Evolutionary conservation across 2,797 vertebrate genomes (phyloP).

Genomic region (Sebastolobus altivelis): DNA sequence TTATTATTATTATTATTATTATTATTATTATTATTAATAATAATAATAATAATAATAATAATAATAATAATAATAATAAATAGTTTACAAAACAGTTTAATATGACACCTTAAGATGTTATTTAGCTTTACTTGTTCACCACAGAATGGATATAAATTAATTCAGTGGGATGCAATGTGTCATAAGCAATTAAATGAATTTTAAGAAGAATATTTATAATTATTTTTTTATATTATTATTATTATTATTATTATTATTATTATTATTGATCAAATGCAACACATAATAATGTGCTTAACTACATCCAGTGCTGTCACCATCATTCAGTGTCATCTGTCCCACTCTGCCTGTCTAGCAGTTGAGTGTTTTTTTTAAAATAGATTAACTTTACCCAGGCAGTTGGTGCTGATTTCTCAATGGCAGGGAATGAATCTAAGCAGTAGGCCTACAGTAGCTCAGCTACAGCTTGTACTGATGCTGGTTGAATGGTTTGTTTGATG

Average conservation of each 20-base stretch:
- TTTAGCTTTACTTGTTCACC: background rate
- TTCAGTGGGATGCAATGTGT: background rate
- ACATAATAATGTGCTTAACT: background rate
- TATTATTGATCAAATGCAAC: background rate
- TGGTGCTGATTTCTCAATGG: background rate
- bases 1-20: no score
- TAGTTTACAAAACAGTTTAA: background rate
- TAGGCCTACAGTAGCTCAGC: background rate
- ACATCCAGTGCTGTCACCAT: background rate
- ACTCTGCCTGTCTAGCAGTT: background rate
- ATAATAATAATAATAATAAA: no score
- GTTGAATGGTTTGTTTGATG: background rate
- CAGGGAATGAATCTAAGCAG: background rate
- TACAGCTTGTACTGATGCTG: background rate
- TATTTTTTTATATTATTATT: background rate
- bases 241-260: background rate
- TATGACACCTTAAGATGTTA: background rate
- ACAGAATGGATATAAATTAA: background rate
- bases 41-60: no score
- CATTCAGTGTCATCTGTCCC: background rate
- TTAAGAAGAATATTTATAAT: background rate
- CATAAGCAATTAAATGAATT: background rate
- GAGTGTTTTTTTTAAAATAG: no score
- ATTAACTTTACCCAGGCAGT: background rate
- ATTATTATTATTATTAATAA: no score